Evolutionary conservation across 64 coral and sea anemone genomes (phyloP), one percentile per base, ranked within the genome.

Genomic region (Dendronephthya gigantea): DNA sequence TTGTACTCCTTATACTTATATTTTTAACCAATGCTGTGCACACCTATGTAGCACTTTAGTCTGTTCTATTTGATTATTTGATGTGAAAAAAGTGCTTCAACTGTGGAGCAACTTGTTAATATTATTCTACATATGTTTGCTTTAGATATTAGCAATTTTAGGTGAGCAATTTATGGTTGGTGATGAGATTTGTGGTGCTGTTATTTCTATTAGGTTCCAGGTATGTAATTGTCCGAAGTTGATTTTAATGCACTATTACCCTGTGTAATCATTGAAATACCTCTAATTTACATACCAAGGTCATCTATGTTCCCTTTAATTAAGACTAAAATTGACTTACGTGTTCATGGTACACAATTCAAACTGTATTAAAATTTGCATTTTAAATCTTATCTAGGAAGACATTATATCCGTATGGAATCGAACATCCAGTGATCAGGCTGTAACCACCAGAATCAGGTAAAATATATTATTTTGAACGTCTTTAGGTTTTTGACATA

Each of bases 321-420:
- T n/a, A n/a, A n/a, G n/a, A n/a, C n/a, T n/a, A n/a, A n/a, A n/a
- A n/a, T n/a, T n/a, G n/a, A n/a, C n/a, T n/a, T n/a, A n/a, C n/a
- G n/a, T n/a, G n/a, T n/a, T n/a, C n/a, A n/a, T n/a, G n/a, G n/a
- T n/a, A n/a, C n/a, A n/a, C n/a, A n/a, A n/a, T 66, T 62, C 31
- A 68, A 28, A 38, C 31, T 86, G 7, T 4, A 35, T 86, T 39
- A n/a, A n/a, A n/a, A n/a, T 59, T 62, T 22, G 19, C 12, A 29
- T 86, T n/a, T 22, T 0, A 22, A 48, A 31, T 36, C n/a, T 50
- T 19, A 59, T 17, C 47, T 83, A 97, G 95, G 95, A 98, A 84
- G 95, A 98, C 55, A 98, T 98, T 14, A 98, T 98, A 76, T 98
- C 95, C 35, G 93, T 98, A 62, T 98, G 95, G 95, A 98, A 98